Conservation (phyloP, 2,888 invertebrate genomes). For the Rhimphoctona megacephalus region DNA sequence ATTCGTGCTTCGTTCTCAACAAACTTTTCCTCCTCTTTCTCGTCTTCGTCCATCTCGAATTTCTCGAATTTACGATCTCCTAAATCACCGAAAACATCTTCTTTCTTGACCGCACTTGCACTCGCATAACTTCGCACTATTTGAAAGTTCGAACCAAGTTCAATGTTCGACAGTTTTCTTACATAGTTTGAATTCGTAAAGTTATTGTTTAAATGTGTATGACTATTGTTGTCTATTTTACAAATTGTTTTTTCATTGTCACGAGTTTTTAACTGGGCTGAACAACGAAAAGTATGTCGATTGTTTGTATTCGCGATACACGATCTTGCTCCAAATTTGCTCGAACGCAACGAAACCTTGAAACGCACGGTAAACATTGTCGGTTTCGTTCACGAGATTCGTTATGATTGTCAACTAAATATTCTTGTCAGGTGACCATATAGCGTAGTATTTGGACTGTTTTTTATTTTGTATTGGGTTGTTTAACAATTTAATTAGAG, state of each 20-base stretch:
- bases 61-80: constrained; percentile 72
- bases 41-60: constrained; percentile 76
- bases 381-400: neutral
- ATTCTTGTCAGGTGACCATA: neutral
- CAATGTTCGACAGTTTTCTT: neutral
- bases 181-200: neutral
- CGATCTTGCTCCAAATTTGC: constrained; percentile 15
- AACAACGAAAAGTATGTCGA: constrained; percentile 15
- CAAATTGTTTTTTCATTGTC: neutral
- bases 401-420: neutral
- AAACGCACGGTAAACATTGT: constrained; percentile 51
- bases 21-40: constrained; percentile 77
- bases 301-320: constrained; percentile 45
- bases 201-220: neutral
- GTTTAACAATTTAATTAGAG: neutral
- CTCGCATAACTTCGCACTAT: constrained; percentile 32
- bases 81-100: constrained; percentile 77
- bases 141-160: neutral
- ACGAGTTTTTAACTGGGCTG: neutral
- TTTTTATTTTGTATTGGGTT: neutral
- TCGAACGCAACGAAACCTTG: constrained; percentile 33
- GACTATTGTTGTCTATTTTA: neutral
- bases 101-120: constrained; percentile 59
- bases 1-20: constrained; percentile 71
- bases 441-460: neutral